Base-by-base conservation (phyloP, 2,797 vertebrate species). In the Amblyraja radiata region DNA sequence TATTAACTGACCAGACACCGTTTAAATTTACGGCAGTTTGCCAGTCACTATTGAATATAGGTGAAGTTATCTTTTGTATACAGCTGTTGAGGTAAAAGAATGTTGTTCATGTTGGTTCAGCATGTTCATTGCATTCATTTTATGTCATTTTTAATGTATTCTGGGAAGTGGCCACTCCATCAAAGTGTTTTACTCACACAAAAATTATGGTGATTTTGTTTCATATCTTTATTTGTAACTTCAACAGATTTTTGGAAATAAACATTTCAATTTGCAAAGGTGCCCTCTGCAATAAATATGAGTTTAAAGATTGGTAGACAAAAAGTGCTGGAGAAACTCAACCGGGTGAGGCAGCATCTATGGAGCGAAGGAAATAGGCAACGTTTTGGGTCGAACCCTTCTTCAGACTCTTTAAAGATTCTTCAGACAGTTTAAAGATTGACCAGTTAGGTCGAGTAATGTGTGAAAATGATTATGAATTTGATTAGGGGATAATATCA, bases 1-100 rank as follows among this genome's bases (percentile, higher is more conserved):
- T 92, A 92, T 54, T 54, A 92, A 92, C 39, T 92, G 46, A 92
- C 90, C 71, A 92, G 90, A 58, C 39, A 58, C 7, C 71, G 54
- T 46, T 92, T 54, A 76, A 58, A 92, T 46, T 76, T 76, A 76
- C 76, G 71, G 90, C 90, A 54, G 46, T 46, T 54, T 92, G 90
- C 90, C 90, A 92, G 90, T 92, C 90, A 76, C 71, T n/a, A 90
- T 68, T 90, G 76, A 74, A 74, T 54, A 25, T 76, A 23, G 76
- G 68, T 92, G 68, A 76, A 25, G 71, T 92, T 92, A 74, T 76
- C 90, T 76, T 58, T 92, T 92, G 73, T 74, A 58, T 54, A 71
- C 90, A 92, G 71, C 90, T 58, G 90, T 92, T 92, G 58, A 76
- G 0, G 73, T 73, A 76, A 76, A 92, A 28, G 5, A 74, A 76